These are phyloP conservation scores for Passer montanus DNA, from an alignment of 2,113 vertebrate genomes.

Conservation along the genomic window DNA sequence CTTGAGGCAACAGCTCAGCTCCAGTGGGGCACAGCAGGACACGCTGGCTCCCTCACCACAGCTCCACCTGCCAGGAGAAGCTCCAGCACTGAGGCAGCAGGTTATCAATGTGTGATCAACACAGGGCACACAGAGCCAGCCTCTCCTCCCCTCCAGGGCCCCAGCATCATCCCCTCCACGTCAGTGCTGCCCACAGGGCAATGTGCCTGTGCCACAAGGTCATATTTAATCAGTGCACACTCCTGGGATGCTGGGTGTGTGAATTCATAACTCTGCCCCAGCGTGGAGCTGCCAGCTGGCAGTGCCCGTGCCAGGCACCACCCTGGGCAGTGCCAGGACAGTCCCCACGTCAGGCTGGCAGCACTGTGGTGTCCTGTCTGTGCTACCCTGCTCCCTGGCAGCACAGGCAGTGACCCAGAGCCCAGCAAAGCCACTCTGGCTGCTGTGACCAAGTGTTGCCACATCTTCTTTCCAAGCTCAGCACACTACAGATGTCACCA, in stretches of 20 bases:
- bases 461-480: background rate
- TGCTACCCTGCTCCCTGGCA: background rate
- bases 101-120: background rate
- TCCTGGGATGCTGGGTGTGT: background rate
- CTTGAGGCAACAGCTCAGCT: background rate
- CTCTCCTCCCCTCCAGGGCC: background rate
- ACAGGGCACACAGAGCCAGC: background rate
- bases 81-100: background rate
- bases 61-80: background rate
- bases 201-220: background rate
- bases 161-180: background rate
- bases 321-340: background rate
- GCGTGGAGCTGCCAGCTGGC: background rate
- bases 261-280: background rate
- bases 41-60: rapidly evolving
- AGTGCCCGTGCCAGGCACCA: background rate
- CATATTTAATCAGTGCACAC: background rate
- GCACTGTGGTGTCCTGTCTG: background rate
- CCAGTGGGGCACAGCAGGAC: background rate
- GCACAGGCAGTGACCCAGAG: background rate
- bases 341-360: background rate
- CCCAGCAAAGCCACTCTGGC: background rate
- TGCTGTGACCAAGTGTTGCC: background rate
- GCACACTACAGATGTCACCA: background rate
- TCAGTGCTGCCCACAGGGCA: background rate